phyloP scores from a whole-genome alignment of 2,113 vertebrate genomes.

The Drymodes brunneopygia region DNA sequence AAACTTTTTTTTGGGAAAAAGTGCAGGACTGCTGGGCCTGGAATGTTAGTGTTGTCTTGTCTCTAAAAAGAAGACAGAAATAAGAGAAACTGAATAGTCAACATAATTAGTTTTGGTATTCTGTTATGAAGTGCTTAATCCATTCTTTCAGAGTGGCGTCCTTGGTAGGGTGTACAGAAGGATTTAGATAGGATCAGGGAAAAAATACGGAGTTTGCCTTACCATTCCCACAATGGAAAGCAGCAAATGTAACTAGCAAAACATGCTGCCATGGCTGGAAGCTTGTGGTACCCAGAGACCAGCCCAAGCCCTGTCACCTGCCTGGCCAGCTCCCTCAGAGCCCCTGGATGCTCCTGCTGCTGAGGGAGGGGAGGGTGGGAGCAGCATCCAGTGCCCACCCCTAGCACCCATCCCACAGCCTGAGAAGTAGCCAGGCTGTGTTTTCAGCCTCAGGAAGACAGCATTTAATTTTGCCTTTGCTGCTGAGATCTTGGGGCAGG shows the following conservation, averaged over 20 bases:
- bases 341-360: neutral
- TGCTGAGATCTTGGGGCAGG: neutral
- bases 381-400: neutral
- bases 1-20: neutral
- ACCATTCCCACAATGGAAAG: neutral
- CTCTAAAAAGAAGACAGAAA: neutral
- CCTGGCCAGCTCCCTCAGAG: neutral
- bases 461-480: neutral
- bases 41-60: neutral
- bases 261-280: neutral
- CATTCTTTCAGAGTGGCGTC: neutral
- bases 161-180: neutral
- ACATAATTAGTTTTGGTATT: neutral
- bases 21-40: neutral
- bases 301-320: neutral
- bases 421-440: neutral
- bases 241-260: neutral
- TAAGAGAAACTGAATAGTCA: neutral
- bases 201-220: neutral
- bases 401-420: rapidly evolving
- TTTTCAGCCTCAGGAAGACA: neutral
- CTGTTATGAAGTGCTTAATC: neutral
- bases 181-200: neutral
- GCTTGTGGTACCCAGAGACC: neutral
- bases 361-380: rapidly evolving